These are phyloP conservation scores for Thera britannica DNA, from an alignment of 2,888 invertebrate genomes.

Conservation along the genomic window DNA sequence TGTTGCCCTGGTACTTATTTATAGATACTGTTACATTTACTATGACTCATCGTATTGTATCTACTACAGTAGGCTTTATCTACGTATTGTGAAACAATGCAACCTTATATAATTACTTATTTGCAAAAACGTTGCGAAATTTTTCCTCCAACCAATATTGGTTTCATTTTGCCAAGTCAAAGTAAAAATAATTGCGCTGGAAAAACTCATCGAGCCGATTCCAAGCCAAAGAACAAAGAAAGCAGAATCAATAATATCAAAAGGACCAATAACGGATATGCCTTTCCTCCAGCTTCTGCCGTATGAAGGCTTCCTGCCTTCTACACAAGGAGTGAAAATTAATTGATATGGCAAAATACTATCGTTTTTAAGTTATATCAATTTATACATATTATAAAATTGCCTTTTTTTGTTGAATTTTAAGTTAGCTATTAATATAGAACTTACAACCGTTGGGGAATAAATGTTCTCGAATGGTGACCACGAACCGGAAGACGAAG, in stretches of 20 bases:
- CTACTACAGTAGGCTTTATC: no score
- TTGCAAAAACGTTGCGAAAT: no score
- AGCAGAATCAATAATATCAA: conserved; percentile 31
- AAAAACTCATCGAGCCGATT: conserved; percentile 27
- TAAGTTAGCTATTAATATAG: no score
- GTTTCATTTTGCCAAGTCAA: conserved; percentile 18
- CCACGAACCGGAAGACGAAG: no score
- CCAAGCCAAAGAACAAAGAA: conserved; percentile 25
- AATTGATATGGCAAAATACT: conserved; percentile 12
- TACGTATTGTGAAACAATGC: no score
- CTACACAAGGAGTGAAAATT: background rate
- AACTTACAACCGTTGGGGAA: no score
- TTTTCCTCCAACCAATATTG: conserved; percentile 20
- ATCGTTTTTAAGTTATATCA: no score
- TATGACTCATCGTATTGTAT: no score
- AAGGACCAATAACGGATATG: conserved; percentile 37
- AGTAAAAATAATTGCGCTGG: conserved; percentile 31
- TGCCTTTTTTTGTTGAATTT: no score
- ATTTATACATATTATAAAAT: background rate
- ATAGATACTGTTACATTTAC: no score
- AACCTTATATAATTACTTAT: no score
- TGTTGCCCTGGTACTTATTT: background rate
- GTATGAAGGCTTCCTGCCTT: conserved; percentile 23
- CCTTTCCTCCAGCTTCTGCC: conserved; percentile 23
- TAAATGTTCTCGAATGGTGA: no score